phyloP scores from a whole-genome alignment of 2,113 vertebrate genomes.

The Periophthalmodon schlosseri region DNA sequence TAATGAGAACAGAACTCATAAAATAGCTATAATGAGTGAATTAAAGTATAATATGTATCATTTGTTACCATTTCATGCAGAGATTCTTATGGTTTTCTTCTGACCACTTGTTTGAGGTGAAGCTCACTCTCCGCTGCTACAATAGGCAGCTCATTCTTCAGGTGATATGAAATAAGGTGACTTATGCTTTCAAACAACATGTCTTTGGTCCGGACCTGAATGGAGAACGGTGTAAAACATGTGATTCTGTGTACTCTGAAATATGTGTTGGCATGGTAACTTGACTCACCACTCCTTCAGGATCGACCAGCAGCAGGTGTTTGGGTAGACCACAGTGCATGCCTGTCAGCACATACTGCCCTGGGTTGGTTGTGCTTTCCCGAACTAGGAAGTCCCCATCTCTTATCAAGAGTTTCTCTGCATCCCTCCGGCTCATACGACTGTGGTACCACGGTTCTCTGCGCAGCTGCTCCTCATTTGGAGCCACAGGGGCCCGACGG shows the following conservation, averaged over 20 bases:
- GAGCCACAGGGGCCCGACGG: conserved; percentile 86
- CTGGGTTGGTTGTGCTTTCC: conserved; percentile 92
- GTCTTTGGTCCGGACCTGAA: conserved; percentile 96
- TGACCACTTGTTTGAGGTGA: conserved; percentile 89
- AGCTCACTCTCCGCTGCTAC: conserved; percentile 93
- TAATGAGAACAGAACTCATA: conserved; percentile 6
- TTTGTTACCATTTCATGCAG: conserved; percentile 41
- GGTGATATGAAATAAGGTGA: conserved; percentile 93
- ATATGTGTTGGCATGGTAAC: neutral
- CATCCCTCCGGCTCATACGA: conserved; percentile 89
- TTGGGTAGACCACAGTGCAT: conserved; percentile 92
- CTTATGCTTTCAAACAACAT: conserved; percentile 97
- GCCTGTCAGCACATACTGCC: conserved; percentile 95
- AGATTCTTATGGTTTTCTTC: conserved; percentile 78
- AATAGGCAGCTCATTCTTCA: conserved; percentile 92
- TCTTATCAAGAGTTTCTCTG: conserved; percentile 85
- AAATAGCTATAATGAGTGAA: neutral
- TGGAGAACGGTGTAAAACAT: neutral
- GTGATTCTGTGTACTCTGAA: too few relatives aligned
- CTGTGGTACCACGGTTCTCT: conserved; percentile 94
- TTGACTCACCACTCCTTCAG: conserved; percentile 94
- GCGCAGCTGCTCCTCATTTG: conserved; percentile 91
- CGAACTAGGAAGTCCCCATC: conserved; percentile 95
- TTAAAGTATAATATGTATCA: neutral
- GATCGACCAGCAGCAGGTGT: conserved; percentile 95